These are phyloP conservation scores for Brachystomella parvula DNA, from an alignment of 1,140 invertebrate genomes.

Conservation along the genomic window DNA sequence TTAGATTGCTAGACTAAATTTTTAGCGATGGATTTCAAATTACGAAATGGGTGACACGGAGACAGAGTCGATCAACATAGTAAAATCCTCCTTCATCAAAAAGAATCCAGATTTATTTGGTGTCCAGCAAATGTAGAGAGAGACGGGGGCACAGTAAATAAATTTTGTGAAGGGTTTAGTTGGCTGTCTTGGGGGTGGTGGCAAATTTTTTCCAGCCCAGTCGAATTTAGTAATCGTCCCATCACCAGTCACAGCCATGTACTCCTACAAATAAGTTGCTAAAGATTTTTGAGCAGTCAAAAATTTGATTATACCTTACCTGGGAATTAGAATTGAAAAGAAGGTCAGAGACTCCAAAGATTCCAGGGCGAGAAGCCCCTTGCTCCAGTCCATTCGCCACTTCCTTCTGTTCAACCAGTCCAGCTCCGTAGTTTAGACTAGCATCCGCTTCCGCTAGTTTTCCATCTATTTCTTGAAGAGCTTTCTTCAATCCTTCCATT, in stretches of 20 bases:
- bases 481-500: constrained; percentile 25
- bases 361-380: constrained; percentile 20
- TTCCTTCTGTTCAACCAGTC: constrained; percentile 26
- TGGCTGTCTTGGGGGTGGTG: background rate
- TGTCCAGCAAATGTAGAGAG: constrained; percentile 26
- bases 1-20: background rate
- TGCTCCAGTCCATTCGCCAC: constrained; percentile 28
- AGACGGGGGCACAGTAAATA: constrained; percentile 22
- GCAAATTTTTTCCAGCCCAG: constrained; percentile 20
- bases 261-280: constrained; percentile 23
- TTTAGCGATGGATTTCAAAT: background rate
- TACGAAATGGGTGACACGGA: constrained; percentile 23
- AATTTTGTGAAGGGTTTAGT: constrained; percentile 26
- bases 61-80: constrained; percentile 25
- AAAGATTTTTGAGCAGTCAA: background rate
- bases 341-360: constrained; percentile 28
- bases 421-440: constrained; percentile 25
- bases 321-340: constrained; percentile 27
- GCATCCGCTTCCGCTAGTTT: constrained; percentile 19
- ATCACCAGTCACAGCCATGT: constrained; percentile 21
- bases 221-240: constrained; percentile 25
- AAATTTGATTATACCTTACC: constrained; percentile 16
- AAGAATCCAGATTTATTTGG: constrained; percentile 23
- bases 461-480: constrained; percentile 14
- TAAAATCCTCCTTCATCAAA: constrained; percentile 30